Percentiles rank a stretch among this genome's conserved stretches.
These are phyloP conservation scores for Tipula helvola DNA, from an alignment of 2,888 invertebrate species.

Conservation along the genomic window DNA sequence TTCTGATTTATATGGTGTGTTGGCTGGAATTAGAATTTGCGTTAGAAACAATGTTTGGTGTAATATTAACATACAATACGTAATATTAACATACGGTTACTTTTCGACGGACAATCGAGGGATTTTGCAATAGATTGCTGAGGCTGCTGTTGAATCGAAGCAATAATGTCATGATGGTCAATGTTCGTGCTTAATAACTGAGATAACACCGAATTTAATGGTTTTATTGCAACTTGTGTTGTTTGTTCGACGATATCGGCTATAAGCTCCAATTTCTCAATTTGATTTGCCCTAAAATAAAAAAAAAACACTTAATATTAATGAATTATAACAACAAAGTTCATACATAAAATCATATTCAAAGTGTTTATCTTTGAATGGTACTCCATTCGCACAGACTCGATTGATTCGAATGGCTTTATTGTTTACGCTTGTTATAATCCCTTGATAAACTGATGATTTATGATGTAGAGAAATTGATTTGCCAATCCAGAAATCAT, in stretches of 20 bases:
- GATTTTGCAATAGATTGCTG: slow-evolving; percentile 21
- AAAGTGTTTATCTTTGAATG: slow-evolving; percentile 19
- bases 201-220: not conserved
- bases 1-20: slow-evolving; percentile 15
- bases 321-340: not conserved
- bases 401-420: slow-evolving; percentile 60
- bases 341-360: not conserved
- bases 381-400: slow-evolving; percentile 68
- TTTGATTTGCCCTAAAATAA: slow-evolving; percentile 51
- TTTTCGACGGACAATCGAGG: slow-evolving; percentile 28
- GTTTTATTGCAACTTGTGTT: not conserved
- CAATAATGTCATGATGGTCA: not conserved
- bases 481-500: slow-evolving; percentile 51
- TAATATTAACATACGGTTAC: slow-evolving; percentile 10
- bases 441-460: slow-evolving; percentile 61
- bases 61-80: too few relatives aligned
- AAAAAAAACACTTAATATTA: not conserved
- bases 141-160: not conserved
- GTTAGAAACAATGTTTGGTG: not conserved
- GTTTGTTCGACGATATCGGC: slow-evolving; percentile 27
- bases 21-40: not conserved
- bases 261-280: slow-evolving; percentile 63
- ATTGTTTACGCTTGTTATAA: slow-evolving; percentile 60
- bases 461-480: slow-evolving; percentile 75
- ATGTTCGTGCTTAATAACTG: not conserved